Conservation (phyloP, 2,797 vertebrate species). For the Echiichthys vipera region DNA sequence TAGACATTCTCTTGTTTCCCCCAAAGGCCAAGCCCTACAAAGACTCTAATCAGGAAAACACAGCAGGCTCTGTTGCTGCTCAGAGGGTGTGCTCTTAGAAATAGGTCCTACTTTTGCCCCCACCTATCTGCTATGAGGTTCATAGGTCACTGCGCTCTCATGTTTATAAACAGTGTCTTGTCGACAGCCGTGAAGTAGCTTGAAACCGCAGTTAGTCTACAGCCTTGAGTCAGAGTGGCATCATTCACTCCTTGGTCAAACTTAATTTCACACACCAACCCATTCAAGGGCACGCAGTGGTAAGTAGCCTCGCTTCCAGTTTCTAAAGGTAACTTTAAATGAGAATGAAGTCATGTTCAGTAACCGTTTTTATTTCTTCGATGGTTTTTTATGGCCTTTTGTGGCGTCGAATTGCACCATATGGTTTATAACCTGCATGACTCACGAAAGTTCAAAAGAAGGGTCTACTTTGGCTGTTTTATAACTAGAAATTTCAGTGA, state of each 20-base stretch:
- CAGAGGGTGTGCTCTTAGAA: slow-evolving; percentile 69
- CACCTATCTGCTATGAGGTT: slow-evolving; percentile 76
- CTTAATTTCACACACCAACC: slow-evolving; percentile 54
- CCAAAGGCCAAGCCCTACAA: slow-evolving; percentile 66
- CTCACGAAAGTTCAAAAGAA: neutral
- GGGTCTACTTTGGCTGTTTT: neutral
- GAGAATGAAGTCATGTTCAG: neutral
- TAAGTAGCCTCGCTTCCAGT: slow-evolving; percentile 66
- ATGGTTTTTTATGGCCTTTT: neutral
- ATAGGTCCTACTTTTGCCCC: slow-evolving; percentile 57
- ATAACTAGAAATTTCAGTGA: neutral
- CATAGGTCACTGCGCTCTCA: slow-evolving; percentile 82
- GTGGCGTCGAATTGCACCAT: neutral
- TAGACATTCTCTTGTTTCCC: slow-evolving; percentile 37
- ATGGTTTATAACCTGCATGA: slow-evolving; percentile 4
- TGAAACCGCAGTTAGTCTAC: slow-evolving; percentile 61
- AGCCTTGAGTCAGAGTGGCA: slow-evolving; percentile 44
- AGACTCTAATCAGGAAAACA: slow-evolving; percentile 72
- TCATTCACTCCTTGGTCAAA: slow-evolving; percentile 32
- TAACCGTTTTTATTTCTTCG: neutral
- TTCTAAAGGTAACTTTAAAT: neutral
- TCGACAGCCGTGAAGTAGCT: slow-evolving; percentile 56
- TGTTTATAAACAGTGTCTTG: slow-evolving; percentile 84
- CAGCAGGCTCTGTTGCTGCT: slow-evolving; percentile 53
- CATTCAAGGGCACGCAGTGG: slow-evolving; percentile 45